Evolutionary conservation across 2,113 vertebrate species (phyloP), one percentile per base, ranked within the genome.

Genomic region (Calonectris borealis): DNA sequence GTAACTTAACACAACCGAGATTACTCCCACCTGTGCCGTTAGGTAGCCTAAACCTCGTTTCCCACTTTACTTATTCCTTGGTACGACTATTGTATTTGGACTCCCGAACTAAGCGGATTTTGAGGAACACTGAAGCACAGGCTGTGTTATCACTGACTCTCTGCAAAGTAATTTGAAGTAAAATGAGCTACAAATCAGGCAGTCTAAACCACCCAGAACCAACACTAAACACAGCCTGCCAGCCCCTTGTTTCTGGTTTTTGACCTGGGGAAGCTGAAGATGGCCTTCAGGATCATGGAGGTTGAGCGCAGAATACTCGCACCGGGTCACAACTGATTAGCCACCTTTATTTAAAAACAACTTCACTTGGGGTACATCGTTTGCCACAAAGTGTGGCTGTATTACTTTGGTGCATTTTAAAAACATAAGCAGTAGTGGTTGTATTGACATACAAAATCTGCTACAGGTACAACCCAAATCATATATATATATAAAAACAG

Each of bases 161-260:
- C 60, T 13, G 7, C 34, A 17, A 25, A 66, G 20, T 4, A 4
- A 36, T 12, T 17, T 9, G 9, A 32, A 68, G 8, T 16, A 18
- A 27, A n/a, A 31, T 0, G 7, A 62, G n/a, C 26, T 14, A 22
- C 36, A 19, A 7, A 4, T 7, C 38, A 26, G 54, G n/a, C 5
- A 7, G 40, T 3, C 16, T 19, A 6, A 27, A 25, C 19, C n/a
- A 7, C n/a, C 31, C 49, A 1, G 26, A 24, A 6, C 9, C 16
- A 17, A 6, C 20, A 7, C 32, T 1, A 4, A 17, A 5, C 51
- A 9, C 20, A 5, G 40, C 55, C 16, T 9, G 4, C 49, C 2
- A 34, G 79, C 24, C 42, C 20, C 21, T 11, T 3, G 6, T 1
- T 7, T 1, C 4, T 1, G 21, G 26, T 0, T 31, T 31, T 20